These are phyloP conservation scores for Ellobius talpinus DNA, from an alignment of 2,113 vertebrate genomes.

Conservation along the genomic window DNA sequence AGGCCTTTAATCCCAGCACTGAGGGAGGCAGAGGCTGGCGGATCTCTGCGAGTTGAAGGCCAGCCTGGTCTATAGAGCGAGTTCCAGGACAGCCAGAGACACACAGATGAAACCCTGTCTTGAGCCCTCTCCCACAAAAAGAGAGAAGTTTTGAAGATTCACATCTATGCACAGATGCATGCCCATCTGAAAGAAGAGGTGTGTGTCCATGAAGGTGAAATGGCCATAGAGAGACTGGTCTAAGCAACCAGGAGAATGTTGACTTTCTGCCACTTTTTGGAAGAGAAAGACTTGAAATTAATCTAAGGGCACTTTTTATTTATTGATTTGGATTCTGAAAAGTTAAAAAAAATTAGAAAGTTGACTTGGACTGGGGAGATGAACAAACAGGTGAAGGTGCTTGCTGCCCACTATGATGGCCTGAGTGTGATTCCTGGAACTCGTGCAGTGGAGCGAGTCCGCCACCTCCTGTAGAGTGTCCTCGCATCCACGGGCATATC, in stretches of 20 bases:
- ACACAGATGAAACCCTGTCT: too few species aligned
- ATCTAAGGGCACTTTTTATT: neutral
- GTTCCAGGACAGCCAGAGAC: too few species aligned
- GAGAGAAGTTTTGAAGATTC: neutral
- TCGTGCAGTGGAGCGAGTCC: neutral
- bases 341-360: neutral
- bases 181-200: neutral
- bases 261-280: neutral
- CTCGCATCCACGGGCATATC: neutral
- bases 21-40: too few species aligned
- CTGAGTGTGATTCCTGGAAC: too few species aligned
- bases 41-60: too few species aligned
- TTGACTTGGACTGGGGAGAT: neutral
- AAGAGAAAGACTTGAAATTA: neutral
- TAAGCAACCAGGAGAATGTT: neutral
- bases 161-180: neutral
- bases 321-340: slow-evolving; percentile 25
- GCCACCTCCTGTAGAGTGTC: too few species aligned
- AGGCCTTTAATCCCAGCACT: too few species aligned
- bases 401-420: too few species aligned
- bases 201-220: neutral
- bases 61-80: too few species aligned
- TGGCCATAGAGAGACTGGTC: neutral
- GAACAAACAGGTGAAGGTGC: too few species aligned
- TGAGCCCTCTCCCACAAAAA: neutral